A percentile compares a stretch with the other conserved stretches of the same genome.
phyloP scores from a whole-genome alignment of 2,797 vertebrate species.

The Loris lydekkerianus region DNA sequence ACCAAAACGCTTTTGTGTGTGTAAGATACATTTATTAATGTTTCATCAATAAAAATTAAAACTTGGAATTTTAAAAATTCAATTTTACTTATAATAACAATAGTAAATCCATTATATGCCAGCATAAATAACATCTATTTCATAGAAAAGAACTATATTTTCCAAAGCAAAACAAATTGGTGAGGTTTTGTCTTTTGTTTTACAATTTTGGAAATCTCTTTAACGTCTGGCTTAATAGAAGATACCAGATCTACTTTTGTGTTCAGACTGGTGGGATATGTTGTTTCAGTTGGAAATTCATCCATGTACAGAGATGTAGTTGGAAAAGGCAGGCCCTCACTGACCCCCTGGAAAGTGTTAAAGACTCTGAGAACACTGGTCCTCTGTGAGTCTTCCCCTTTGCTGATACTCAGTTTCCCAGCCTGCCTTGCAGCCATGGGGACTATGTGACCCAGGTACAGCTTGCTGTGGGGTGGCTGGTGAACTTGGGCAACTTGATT shows the following conservation, averaged over 20 bases:
- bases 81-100: slow-evolving; percentile 28
- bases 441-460: not conserved
- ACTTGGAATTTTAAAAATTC: not conserved
- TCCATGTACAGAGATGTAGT: not conserved
- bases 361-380: not conserved
- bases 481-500: not conserved
- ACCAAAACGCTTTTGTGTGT: not conserved
- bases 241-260: not conserved
- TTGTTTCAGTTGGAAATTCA: not conserved
- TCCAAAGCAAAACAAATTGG: slow-evolving; percentile 7
- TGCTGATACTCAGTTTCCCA: not conserved
- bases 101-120: not conserved
- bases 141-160: not conserved
- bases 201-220: not conserved
- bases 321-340: not conserved
- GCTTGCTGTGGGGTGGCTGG: not conserved
- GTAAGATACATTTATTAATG: not conserved
- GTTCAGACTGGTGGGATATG: not conserved
- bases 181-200: slow-evolving; percentile 23
- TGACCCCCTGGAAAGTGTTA: not conserved
- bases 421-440: not conserved
- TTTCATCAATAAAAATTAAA: slow-evolving; percentile 41
- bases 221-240: not conserved
- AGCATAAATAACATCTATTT: not conserved
- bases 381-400: not conserved